Evolutionary conservation across 2,113 vertebrate species (phyloP).

Genomic region (Casuarius casuarius): DNA sequence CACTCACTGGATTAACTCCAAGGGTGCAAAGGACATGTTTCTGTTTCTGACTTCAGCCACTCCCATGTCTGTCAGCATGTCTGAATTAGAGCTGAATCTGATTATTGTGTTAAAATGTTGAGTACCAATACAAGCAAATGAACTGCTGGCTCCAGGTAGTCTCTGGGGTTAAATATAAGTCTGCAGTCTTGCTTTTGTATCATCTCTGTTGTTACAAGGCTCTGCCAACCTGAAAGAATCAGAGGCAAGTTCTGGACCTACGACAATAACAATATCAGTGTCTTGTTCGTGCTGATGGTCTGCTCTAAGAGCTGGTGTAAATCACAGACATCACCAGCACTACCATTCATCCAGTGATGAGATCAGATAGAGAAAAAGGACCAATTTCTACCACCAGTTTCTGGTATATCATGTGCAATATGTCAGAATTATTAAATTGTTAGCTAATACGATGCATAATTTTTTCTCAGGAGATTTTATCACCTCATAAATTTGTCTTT

Average conservation of each 20-base stretch:
- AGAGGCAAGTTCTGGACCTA: neutral
- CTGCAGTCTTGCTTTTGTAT: neutral
- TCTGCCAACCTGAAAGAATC: neutral
- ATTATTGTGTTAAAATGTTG: conserved; percentile 31
- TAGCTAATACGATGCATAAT: neutral
- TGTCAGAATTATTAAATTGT: neutral
- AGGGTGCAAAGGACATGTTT: conserved; percentile 44
- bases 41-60: conserved; percentile 55
- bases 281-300: neutral
- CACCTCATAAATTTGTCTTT: neutral
- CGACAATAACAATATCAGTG: neutral
- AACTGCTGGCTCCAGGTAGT: conserved; percentile 28
- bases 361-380: neutral
- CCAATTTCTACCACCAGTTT: neutral
- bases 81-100: conserved; percentile 64
- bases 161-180: neutral
- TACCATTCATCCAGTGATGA: neutral
- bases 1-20: conserved; percentile 61
- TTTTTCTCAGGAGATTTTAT: neutral
- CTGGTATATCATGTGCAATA: neutral
- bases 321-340: neutral
- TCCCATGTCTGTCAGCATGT: conserved; percentile 63
- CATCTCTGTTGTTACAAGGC: neutral
- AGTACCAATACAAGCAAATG: conserved; percentile 26
- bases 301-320: neutral